Evolutionary conservation across 2,113 vertebrate genomes (phyloP).

Genomic region (Brachirus orientalis): DNA sequence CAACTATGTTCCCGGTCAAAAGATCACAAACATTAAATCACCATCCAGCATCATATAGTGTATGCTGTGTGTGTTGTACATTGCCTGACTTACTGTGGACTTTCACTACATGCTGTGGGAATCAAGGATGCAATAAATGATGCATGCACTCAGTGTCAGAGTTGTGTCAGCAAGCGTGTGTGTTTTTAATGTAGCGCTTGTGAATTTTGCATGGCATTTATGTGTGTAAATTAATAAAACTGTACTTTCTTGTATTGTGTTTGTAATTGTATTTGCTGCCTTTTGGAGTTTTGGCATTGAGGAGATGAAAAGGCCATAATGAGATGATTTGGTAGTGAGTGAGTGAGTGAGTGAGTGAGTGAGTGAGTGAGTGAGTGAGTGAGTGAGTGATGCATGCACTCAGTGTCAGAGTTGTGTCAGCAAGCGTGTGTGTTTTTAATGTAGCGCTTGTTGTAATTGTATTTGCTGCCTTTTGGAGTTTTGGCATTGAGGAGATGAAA

Average conservation of each 20-base stretch:
- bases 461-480: constrained; percentile 32
- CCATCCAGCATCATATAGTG: constrained; percentile 7
- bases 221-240: too few species aligned
- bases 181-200: too few species aligned
- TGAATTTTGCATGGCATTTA: too few species aligned
- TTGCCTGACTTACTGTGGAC: not conserved
- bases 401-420: not conserved
- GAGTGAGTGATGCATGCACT: not conserved
- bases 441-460: too few species aligned
- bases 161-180: not conserved
- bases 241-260: constrained; percentile 7
- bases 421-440: too few species aligned
- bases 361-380: too few species aligned
- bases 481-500: constrained; percentile 32
- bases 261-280: constrained; percentile 42
- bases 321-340: constrained; percentile 17
- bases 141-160: constrained; percentile 1
- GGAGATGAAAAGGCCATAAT: constrained; percentile 33
- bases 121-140: constrained; percentile 15
- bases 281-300: constrained; percentile 20
- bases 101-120: not conserved
- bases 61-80: not conserved
- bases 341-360: too few species aligned
- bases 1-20: too few species aligned
- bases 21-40: not conserved